These are phyloP conservation scores for Xestia sexstrigata DNA, from an alignment of 2,888 invertebrate genomes.

Conservation along the genomic window DNA sequence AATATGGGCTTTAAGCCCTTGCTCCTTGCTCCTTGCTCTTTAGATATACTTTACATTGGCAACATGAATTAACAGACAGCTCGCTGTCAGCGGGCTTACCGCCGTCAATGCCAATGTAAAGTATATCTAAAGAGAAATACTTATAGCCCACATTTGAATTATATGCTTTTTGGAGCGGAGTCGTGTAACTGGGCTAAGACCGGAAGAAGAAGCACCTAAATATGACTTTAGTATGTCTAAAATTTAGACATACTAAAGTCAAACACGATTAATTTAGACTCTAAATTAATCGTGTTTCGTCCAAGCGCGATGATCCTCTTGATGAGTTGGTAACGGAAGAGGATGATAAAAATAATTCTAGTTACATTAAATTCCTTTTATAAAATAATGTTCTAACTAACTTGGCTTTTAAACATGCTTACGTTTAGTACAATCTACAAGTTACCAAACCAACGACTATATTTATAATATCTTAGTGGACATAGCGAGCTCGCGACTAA, in stretches of 20 bases:
- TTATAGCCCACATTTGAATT: too few species aligned
- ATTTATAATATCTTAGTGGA: constrained; percentile 52
- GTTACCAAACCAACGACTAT: constrained; percentile 34
- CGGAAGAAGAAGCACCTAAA: neutral
- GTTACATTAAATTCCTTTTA: neutral
- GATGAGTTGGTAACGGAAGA: constrained; percentile 12
- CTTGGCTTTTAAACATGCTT: constrained; percentile 31
- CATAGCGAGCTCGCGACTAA: constrained; percentile 45
- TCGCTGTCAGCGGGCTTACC: too few species aligned
- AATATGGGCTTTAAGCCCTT: too few species aligned
- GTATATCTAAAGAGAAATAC: too few species aligned
- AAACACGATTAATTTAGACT: too few species aligned
- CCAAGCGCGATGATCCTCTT: constrained; percentile 13
- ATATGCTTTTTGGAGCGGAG: too few species aligned
- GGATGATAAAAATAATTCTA: constrained; percentile 22
- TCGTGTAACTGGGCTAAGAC: neutral
- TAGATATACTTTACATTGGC: too few species aligned
- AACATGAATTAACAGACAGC: too few species aligned
- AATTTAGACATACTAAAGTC: too few species aligned
- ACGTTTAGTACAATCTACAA: constrained; percentile 49
- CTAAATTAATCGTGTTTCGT: neutral
- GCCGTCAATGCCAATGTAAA: too few species aligned
- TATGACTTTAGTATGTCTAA: constrained; percentile 1
- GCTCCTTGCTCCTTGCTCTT: too few species aligned
- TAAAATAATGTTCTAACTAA: constrained; percentile 15